Base-by-base conservation (phyloP, 2,797 vertebrate species). In the Apogon talboti region DNA sequence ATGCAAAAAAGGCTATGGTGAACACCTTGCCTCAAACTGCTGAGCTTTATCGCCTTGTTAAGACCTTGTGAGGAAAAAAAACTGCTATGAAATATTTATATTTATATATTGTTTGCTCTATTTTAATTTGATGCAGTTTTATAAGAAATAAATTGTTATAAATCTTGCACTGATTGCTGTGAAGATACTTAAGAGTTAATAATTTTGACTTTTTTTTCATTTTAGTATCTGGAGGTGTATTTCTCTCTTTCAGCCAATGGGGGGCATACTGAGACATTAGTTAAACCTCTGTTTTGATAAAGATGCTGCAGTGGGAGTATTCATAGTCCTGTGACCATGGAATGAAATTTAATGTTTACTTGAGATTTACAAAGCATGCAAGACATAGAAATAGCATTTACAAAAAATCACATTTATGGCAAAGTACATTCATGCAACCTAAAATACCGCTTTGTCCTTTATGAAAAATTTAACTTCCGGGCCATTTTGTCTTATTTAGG, bases 61-160 rank as follows among this genome's bases (percentile, higher is more conserved):
- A 73, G 41, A 71, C 19, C 66, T 49, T 40, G 38, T 52, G 33
- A 57, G 21, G 53, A 65, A 72, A 42, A 45, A 37, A 4, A 68
- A 74, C 66, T 69, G 77, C 79, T 71, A 47, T 78, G 69, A 89
- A 79, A 85, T 83, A 86, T 86, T 81, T 83, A 50, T 89, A 88
- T 87, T 87, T 87, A 30, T 89, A 83, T 71, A 79, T 88, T 82
- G 15, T 79, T 89, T 90, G 87, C 82, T 86, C 74, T 82, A 73
- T 86, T 89, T 89, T 86, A 74, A 76, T 89, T 92, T 87, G 13
- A 88, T 46, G 76, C 75, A 64, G 37, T 91, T 92, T 90, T 90
- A 45, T 87, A 89, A 86, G 54, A 87, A 90, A 88, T 85, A 84
- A 87, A 91, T 90, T 86, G 79, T 85, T 83, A 87, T 79, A 84